Evolutionary conservation across 2,113 vertebrate genomes (phyloP), one percentile per base, ranked within the genome.

Genomic region (Lota lota): DNA sequence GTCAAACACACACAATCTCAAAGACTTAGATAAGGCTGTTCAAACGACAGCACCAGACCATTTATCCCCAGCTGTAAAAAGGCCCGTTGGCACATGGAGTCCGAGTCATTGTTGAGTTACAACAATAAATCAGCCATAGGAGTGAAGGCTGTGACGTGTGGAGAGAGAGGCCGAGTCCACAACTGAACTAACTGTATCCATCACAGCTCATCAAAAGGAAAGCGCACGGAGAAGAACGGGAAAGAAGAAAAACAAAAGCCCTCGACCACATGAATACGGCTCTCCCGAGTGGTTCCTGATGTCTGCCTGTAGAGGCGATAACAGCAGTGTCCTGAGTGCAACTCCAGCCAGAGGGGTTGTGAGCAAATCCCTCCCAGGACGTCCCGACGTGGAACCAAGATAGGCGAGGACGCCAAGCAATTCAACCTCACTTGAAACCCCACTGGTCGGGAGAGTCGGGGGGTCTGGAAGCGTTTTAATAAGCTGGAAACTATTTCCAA

Each of bases 401-500:
- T 73, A 74, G 76, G 79, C 68, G 21, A 59, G 73, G 83, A 92
- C 84, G 88, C 88, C 88, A 88, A 79, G 83, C 85, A 89, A 91
- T 91, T 89, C 89, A 47, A 47, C 40, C 40, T 47, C 40, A 90
- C 85, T 80, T 75, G 74, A 89, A 85, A 90, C 89, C 87, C 77
- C 73, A 82, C 85, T 90, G 78, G 78, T 89, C 88, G 81, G 40
- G 89, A 90, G 86, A 90, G 87, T 86, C 85, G 84, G 57, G 65
- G 90, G 65, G 90, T 92, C 89, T 92, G 90, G 91, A 92, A 93
- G 83, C 77, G 73, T 91, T 92, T 91, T 92, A 91, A 92, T 92
- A 92, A 87, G 88, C 88, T 92, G 92, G 92, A 92, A 93, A 92
- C 88, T 90, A 92, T 92, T 92, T 91, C 81, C 87, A 90, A 92